phyloP scores from a whole-genome alignment of 2,888 invertebrate genomes.

The Noctua janthina region DNA sequence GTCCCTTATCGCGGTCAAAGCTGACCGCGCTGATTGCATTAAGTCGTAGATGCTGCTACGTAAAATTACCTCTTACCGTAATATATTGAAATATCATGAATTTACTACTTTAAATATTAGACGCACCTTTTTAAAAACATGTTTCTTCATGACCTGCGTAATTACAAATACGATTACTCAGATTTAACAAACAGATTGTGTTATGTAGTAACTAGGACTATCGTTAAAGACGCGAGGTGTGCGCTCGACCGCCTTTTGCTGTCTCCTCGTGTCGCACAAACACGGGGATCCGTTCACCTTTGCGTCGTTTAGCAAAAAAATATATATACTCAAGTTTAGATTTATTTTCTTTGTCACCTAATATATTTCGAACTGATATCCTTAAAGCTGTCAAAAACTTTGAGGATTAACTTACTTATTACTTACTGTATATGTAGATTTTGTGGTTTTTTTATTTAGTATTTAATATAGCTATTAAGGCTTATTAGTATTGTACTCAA shows the following conservation, averaged over 20 bases:
- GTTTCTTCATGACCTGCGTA: too few species aligned
- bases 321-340: background rate
- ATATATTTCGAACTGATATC: background rate
- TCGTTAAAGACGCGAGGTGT: too few species aligned
- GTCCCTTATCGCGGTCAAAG: constrained; percentile 53
- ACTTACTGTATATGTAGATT: background rate
- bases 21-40: constrained; percentile 66
- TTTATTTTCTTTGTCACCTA: too few species aligned
- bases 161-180: background rate
- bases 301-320: background rate
- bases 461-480: background rate
- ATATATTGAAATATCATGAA: background rate
- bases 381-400: background rate
- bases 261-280: background rate
- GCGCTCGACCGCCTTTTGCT: background rate
- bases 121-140: background rate
- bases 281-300: background rate
- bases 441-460: background rate
- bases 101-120: background rate
- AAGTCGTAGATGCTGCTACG: constrained; percentile 6
- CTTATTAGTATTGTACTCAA: background rate
- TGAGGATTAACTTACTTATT: too few species aligned
- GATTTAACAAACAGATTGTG: too few species aligned
- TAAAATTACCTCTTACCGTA: background rate
- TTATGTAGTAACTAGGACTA: too few species aligned